Percentiles rank a stretch among this genome's conserved stretches.
Evolutionary conservation across 2,888 invertebrate species (phyloP).

Genomic region (Lasius fuliginosus): DNA sequence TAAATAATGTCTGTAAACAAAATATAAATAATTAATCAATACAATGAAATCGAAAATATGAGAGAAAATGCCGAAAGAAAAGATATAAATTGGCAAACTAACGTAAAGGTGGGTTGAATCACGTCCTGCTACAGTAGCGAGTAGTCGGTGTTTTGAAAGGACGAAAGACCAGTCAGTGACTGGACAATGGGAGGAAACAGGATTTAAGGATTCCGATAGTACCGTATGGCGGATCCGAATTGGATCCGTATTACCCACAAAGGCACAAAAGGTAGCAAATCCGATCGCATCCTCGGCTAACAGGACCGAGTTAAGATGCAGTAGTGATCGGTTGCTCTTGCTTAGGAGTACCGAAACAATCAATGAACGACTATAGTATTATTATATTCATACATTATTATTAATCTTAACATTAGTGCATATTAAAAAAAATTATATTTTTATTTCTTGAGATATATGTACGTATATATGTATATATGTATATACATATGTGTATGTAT

Average conservation of each 20-base stretch:
- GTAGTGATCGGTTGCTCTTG: neutral
- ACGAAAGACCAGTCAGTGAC: slow-evolving; percentile 69
- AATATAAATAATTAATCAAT: slow-evolving; percentile 1
- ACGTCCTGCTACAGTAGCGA: slow-evolving; percentile 4
- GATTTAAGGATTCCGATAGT: slow-evolving; percentile 80
- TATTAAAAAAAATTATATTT: neutral
- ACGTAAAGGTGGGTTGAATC: slow-evolving; percentile 9
- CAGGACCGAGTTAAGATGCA: slow-evolving; percentile 24
- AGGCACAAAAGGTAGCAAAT: slow-evolving; percentile 72
- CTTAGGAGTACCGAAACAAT: slow-evolving; percentile 14
- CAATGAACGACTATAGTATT: neutral
- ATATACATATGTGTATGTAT: too few relatives aligned
- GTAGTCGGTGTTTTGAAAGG: slow-evolving; percentile 70
- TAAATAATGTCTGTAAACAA: neutral
- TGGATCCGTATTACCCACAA: slow-evolving; percentile 81
- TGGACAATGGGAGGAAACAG: slow-evolving; percentile 80
- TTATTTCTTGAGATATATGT: too few relatives aligned
- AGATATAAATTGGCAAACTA: slow-evolving; percentile 31
- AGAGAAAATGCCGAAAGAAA: neutral
- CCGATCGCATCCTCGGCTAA: slow-evolving; percentile 30
- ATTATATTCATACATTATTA: neutral
- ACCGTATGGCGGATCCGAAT: slow-evolving; percentile 74
- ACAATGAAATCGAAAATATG: neutral
- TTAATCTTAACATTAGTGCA: neutral
- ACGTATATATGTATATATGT: too few relatives aligned